Conservation (phyloP, 2,888 invertebrate species). For the Patella caerulea region DNA sequence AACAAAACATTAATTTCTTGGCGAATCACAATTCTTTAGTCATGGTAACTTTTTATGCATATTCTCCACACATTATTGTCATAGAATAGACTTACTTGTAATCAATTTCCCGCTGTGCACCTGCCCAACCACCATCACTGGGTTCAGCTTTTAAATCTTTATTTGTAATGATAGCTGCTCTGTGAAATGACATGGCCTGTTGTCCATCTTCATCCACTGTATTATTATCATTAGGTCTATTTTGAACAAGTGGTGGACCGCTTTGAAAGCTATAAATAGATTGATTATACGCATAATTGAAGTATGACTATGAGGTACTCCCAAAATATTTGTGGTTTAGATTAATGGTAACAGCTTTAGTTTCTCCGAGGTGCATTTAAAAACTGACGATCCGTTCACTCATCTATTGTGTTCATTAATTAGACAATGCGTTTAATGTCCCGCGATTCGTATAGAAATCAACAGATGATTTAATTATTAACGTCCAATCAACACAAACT, state of each 20-base stretch:
- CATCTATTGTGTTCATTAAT: too few relatives aligned
- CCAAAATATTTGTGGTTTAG: too few relatives aligned
- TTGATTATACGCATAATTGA: too few relatives aligned
- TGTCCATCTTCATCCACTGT: conserved; percentile 43
- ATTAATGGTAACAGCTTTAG: too few relatives aligned
- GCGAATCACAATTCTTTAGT: background rate
- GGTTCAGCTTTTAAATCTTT: conserved; percentile 87
- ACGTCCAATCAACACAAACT: too few relatives aligned
- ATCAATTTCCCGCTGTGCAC: conserved; percentile 92
- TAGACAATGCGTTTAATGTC: too few relatives aligned
- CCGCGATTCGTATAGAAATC: too few relatives aligned
- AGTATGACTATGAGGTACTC: too few relatives aligned
- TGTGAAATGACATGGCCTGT: conserved; percentile 59
- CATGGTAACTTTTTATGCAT: background rate
- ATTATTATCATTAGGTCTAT: conserved; percentile 19
- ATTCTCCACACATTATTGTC: background rate
- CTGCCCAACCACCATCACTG: conserved; percentile 84
- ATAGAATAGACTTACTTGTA: conserved; percentile 75
- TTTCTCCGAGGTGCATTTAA: too few relatives aligned
- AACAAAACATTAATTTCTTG: background rate
- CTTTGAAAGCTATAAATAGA: too few relatives aligned
- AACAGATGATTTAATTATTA: too few relatives aligned
- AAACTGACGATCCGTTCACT: too few relatives aligned
- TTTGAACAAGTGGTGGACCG: conserved; percentile 58
- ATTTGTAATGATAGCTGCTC: conserved; percentile 86